Evolutionary conservation across 1,140 invertebrate genomes (phyloP).

Genomic region (Drosophila elegans): DNA sequence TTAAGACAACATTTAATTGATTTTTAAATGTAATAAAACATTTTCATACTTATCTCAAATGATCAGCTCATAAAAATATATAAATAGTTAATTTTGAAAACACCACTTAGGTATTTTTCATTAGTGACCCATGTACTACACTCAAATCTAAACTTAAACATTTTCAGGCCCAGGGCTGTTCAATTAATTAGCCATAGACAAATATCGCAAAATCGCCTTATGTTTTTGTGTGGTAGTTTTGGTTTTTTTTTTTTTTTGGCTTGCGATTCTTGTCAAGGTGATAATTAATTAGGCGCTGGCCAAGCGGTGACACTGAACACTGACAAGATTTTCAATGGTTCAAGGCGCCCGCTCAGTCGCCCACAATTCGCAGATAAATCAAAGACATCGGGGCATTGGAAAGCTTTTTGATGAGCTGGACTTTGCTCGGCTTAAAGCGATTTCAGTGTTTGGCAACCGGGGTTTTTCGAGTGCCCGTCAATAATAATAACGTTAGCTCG

Average conservation of each 20-base stretch:
- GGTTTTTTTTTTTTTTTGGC: constrained; percentile 13
- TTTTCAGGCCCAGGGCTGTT: constrained; percentile 26
- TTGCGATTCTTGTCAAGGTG: constrained; percentile 59
- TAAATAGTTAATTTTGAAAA: neutral
- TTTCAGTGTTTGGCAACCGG: constrained; percentile 29
- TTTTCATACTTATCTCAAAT: no score
- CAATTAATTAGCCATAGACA: constrained; percentile 51
- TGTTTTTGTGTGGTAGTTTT: constrained; percentile 7
- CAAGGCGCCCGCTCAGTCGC: constrained; percentile 40
- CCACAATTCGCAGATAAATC: constrained; percentile 45
- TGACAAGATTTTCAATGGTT: constrained; percentile 62
- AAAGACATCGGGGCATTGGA: constrained; percentile 33
- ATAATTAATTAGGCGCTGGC: constrained; percentile 53
- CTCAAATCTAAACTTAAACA: constrained; percentile 4
- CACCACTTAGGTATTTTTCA: neutral
- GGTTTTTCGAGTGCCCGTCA: constrained; percentile 28
- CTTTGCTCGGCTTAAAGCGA: constrained; percentile 47
- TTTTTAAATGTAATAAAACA: no score
- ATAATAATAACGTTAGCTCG: constrained; percentile 41
- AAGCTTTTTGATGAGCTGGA: constrained; percentile 44
- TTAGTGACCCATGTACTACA: neutral
- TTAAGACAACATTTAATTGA: no score
- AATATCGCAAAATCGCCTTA: constrained; percentile 54
- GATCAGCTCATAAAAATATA: no score
- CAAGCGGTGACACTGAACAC: constrained; percentile 49